Evolutionary conservation across 2,888 invertebrate species (phyloP).

Genomic region (Troides helena): DNA sequence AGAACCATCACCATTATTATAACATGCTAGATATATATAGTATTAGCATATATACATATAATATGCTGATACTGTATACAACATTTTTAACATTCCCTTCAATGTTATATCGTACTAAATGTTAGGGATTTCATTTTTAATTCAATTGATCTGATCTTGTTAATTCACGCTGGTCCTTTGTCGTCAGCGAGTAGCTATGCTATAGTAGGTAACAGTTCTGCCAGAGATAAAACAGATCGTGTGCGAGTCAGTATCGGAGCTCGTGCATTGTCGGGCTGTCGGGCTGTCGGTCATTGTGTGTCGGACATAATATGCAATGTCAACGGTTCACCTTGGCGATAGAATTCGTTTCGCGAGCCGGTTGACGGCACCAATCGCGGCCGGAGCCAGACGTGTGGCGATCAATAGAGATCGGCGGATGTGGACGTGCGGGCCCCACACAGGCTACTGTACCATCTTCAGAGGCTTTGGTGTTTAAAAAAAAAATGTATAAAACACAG

Average conservation of each 20-base stretch:
- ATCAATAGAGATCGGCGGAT: constrained; percentile 61
- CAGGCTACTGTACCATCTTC: constrained; percentile 40
- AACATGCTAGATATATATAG: neutral
- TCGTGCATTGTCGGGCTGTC: constrained; percentile 7
- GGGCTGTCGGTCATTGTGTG: constrained; percentile 20
- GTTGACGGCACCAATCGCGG: constrained; percentile 37
- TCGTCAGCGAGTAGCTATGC: too few species aligned
- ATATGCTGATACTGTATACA: too few species aligned
- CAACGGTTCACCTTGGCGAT: constrained; percentile 54
- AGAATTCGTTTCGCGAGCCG: constrained; percentile 41
- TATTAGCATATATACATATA: too few species aligned
- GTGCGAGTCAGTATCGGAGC: neutral
- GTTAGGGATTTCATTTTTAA: too few species aligned
- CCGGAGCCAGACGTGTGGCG: constrained; percentile 26
- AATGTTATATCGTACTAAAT: too few species aligned
- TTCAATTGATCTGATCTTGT: too few species aligned
- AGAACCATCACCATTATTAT: neutral
- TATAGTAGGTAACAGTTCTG: neutral
- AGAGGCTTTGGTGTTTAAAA: too few species aligned
- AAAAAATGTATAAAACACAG: too few species aligned
- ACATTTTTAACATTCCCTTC: too few species aligned
- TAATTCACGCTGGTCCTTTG: too few species aligned
- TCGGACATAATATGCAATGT: constrained; percentile 37
- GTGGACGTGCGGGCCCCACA: constrained; percentile 54
- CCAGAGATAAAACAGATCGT: neutral